A percentile compares a stretch with the other conserved stretches of the same genome.
Evolutionary conservation across 1,140 invertebrate species (phyloP).

Genomic region (Laodelphax striatellus): DNA sequence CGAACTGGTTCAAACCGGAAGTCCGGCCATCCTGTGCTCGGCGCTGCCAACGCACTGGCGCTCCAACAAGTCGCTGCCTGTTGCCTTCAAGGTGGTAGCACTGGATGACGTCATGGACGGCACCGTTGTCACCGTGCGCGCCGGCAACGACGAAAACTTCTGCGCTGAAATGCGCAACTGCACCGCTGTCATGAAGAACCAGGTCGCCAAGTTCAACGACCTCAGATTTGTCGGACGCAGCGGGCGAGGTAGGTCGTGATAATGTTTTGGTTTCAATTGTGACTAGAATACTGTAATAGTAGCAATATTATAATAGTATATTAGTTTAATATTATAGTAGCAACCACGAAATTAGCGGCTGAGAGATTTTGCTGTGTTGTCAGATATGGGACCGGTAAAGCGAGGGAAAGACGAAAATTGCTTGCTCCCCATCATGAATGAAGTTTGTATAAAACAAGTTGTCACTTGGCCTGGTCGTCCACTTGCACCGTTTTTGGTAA

Average conservation of each 20-base stretch:
- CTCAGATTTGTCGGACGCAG: constrained; percentile 90
- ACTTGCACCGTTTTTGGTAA: too few relatives aligned
- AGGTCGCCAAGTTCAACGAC: constrained; percentile 96
- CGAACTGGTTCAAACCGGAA: constrained; percentile 80
- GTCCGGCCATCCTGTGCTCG: constrained; percentile 84
- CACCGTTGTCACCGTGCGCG: constrained; percentile 81
- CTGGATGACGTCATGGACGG: constrained; percentile 86
- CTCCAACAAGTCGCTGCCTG: constrained; percentile 91
- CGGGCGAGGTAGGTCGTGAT: constrained; percentile 59
- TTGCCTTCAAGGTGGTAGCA: constrained; percentile 85
- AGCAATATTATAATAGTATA: too few relatives aligned
- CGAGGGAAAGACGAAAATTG: too few relatives aligned
- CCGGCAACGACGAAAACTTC: constrained; percentile 94
- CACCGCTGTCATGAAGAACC: constrained; percentile 89
- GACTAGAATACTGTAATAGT: too few relatives aligned
- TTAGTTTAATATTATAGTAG: too few relatives aligned
- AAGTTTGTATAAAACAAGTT: too few relatives aligned
- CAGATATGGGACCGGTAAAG: too few relatives aligned
- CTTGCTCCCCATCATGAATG: too few relatives aligned
- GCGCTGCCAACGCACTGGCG: constrained; percentile 85
- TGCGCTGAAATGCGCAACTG: constrained; percentile 88
- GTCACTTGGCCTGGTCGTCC: too few relatives aligned
- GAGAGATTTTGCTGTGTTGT: too few relatives aligned
- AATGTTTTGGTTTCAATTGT: not conserved
- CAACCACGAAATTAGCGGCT: too few relatives aligned